These are phyloP conservation scores for Orthonyx spaldingii DNA, from an alignment of 2,113 vertebrate genomes.

Conservation along the genomic window DNA sequence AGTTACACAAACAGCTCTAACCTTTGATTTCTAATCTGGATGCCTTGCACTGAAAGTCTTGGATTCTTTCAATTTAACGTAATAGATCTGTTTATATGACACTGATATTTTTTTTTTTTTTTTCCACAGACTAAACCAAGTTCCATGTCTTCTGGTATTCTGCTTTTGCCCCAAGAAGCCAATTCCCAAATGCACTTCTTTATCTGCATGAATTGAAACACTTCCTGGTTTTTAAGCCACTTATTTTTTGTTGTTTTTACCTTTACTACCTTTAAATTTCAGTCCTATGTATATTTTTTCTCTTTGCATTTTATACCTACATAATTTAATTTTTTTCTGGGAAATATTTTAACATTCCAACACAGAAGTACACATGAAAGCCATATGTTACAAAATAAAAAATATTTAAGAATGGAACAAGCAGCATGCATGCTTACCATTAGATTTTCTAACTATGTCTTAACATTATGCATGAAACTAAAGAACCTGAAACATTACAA, in stretches of 20 bases:
- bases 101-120: neutral
- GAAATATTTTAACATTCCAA: neutral
- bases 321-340: neutral
- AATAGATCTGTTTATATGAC: neutral
- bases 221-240: neutral
- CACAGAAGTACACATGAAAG: neutral
- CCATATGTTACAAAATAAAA: neutral
- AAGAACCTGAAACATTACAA: neutral
- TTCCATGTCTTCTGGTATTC: neutral
- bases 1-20: neutral
- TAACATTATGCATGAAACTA: neutral
- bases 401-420: neutral
- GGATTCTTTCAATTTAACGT: neutral
- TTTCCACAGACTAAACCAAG: neutral
- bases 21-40: neutral
- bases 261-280: neutral
- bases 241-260: neutral
- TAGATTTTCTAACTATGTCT: neutral
- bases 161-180: neutral
- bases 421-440: neutral
- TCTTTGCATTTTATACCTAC: neutral
- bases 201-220: neutral
- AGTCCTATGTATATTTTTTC: neutral
- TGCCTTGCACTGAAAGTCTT: neutral
- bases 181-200: neutral